Base-by-base conservation (phyloP, 2,797 vertebrate genomes). In the Falco columbarius region DNA sequence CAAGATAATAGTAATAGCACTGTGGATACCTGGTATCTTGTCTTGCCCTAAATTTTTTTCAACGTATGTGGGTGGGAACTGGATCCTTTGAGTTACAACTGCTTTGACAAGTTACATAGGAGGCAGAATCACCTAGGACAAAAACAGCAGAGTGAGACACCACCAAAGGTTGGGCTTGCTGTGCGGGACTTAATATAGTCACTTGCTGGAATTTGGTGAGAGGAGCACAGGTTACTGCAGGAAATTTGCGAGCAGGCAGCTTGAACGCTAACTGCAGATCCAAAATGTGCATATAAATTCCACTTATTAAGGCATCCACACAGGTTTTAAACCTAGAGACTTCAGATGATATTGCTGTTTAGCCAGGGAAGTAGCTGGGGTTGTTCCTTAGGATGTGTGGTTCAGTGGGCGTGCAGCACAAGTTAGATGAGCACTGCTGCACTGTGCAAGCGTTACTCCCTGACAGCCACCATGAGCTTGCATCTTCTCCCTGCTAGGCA, bases 1-100 rank as follows among this genome's bases (percentile, higher is more conserved):
- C 96, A 96, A 96, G 96, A 97, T 97, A 97, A 98, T 97, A 94
- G 93, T 94, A 97, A 96, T 95, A 97, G 93, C 86, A 75, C 73
- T 36, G 42, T n/a, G 74, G 70, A 81, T 97, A 97, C 96, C 96
- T 97, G 93, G 55, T 94, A 77, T 93, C 89, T 94, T 89, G 65
- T 96, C 93, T 93, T 82, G 52, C 91, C 47, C 49, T 82, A 68
- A 40, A 70, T 95, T 97, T 95, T 74, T 73, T 96, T 92, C 93
- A 67, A 20, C 97, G 94, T 94, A 21, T 36, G 74, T 79, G 86
- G 72, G 90, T 76, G 81, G 86, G 79, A 91, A 49, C 81, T 27
- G 79, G 42, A 72, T 91, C 65, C 46, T 88, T 74, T 36, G 81
- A 90, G 66, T 85, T 83, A 58, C 72, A 71, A 13, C 70, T 65